These are phyloP conservation scores for Rhinatrema bivittatum DNA, from an alignment of 2,797 vertebrate genomes.

Conservation along the genomic window DNA sequence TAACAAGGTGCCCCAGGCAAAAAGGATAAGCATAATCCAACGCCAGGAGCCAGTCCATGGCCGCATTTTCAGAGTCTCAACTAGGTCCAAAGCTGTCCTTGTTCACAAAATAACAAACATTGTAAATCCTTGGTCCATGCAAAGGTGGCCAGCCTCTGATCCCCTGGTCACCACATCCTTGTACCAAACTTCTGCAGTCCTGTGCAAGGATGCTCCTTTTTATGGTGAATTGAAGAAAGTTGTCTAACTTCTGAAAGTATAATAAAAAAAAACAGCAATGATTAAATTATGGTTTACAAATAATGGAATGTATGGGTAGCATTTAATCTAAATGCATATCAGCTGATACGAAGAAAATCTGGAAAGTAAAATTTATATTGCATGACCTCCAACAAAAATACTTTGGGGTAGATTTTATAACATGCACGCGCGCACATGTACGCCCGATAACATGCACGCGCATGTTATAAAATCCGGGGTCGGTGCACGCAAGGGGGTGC, in stretches of 20 bases:
- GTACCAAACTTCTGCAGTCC: conserved; percentile 16
- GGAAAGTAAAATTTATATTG: too few species aligned
- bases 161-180: conserved; percentile 39
- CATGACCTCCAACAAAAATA: too few species aligned
- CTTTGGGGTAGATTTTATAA: too few species aligned
- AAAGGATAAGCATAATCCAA: conserved; percentile 97
- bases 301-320: conserved; percentile 7
- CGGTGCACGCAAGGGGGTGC: too few species aligned
- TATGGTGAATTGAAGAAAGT: conserved; percentile 3
- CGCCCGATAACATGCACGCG: too few species aligned
- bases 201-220: conserved; percentile 25
- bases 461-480: too few species aligned
- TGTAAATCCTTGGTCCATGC: conserved; percentile 26
- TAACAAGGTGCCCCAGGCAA: conserved; percentile 94
- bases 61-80: conserved; percentile 79
- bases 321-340: conserved; percentile 11
- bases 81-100: conserved; percentile 38
- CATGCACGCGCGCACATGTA: too few species aligned
- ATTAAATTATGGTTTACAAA: conserved; percentile 14
- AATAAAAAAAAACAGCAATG: conserved; percentile 20
- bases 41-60: conserved; percentile 97
- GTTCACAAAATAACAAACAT: conserved; percentile 57
- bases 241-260: conserved; percentile 44
- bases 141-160: conserved; percentile 12
- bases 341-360: too few species aligned